Base-by-base conservation (phyloP, 2,888 invertebrate genomes). In the Ernsta delagoae region DNA sequence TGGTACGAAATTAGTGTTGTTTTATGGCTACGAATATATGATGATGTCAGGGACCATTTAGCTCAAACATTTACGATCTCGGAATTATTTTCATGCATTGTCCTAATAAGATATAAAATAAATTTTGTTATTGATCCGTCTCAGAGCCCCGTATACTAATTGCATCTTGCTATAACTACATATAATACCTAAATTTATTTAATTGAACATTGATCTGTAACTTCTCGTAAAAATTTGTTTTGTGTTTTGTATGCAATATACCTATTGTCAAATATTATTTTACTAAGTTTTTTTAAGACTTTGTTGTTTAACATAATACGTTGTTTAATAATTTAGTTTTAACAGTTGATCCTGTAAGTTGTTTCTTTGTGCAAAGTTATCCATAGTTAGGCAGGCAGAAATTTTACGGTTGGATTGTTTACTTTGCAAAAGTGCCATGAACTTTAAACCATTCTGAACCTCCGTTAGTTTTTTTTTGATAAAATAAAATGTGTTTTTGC, bases 1-100 rank as follows among this genome's bases (percentile, higher is more conserved):
- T 78, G 78, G 77, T 79, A 81, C 79, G 78, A 81, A 79, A 80
- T 79, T 78, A 78, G 79, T 81, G 78, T 81, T 82, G 66, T 53
- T 69, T 67, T 65, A 72, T 61, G 56, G 48, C 39, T 62, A 16
- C 59, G 62, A 65, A 66, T 66, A 34, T 53, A 59, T 63, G 50
- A 64, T 54, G 59, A 69, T 66, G 69, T 71, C 71, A 70, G 16
- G 65, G 50, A 62, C 61, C 48, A 53, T 62, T 69, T 54, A 11
- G 16, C 50, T 36, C 59, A 4, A 65, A 41, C 60, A n/a, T 71
- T 67, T 69, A 71, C 56, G 73, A 71, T 74, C 73, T 73, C 39
- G 9, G 45, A 61, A 34, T 36, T 45, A 62, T 48, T 62, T 41
- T 41, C 9, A 16, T 59, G 41, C 12, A 41, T 8, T 24, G 12